Conservation (phyloP, 2,888 invertebrate species). For the Andrena haemorrhoa region DNA sequence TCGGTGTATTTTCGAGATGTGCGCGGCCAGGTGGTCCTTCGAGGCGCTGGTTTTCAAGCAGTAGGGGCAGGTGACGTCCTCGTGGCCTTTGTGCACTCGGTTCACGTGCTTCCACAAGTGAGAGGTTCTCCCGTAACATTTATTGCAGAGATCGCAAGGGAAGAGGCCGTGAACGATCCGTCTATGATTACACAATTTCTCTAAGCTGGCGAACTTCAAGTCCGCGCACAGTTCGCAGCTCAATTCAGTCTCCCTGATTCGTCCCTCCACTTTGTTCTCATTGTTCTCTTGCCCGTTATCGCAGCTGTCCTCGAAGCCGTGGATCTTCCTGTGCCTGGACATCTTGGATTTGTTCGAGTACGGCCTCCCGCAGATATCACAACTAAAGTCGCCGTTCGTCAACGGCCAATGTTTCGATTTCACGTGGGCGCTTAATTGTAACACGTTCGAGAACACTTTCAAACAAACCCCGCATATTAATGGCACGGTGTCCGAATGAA, state of each 20-base stretch:
- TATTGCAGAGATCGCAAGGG: slow-evolving; percentile 88
- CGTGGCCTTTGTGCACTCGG: slow-evolving; percentile 87
- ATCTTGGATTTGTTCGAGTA: slow-evolving; percentile 86
- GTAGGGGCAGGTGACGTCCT: slow-evolving; percentile 87
- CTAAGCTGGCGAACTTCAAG: slow-evolving; percentile 84
- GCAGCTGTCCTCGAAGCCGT: slow-evolving; percentile 80
- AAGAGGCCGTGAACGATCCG: slow-evolving; percentile 86
- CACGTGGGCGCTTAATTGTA: slow-evolving; percentile 84
- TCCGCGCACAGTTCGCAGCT: slow-evolving; percentile 81
- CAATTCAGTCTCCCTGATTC: slow-evolving; percentile 64
- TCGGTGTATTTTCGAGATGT: slow-evolving; percentile 86
- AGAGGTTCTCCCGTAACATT: slow-evolving; percentile 87
- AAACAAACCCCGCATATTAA: slow-evolving; percentile 85
- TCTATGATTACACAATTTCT: slow-evolving; percentile 86
- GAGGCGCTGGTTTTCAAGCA: slow-evolving; percentile 88
- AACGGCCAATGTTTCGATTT: slow-evolving; percentile 84
- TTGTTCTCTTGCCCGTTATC: slow-evolving; percentile 67
- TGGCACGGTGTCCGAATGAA: slow-evolving; percentile 85
- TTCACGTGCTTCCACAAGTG: slow-evolving; percentile 89
- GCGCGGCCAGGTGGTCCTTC: slow-evolving; percentile 86
- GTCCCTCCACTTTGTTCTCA: slow-evolving; percentile 50
- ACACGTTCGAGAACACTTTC: slow-evolving; percentile 85
- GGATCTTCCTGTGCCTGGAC: slow-evolving; percentile 85
- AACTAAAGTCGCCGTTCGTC: slow-evolving; percentile 85
- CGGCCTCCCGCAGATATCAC: slow-evolving; percentile 85